Evolutionary conservation across 2,113 vertebrate genomes (phyloP).

Genomic region (Mus spicilegus): DNA sequence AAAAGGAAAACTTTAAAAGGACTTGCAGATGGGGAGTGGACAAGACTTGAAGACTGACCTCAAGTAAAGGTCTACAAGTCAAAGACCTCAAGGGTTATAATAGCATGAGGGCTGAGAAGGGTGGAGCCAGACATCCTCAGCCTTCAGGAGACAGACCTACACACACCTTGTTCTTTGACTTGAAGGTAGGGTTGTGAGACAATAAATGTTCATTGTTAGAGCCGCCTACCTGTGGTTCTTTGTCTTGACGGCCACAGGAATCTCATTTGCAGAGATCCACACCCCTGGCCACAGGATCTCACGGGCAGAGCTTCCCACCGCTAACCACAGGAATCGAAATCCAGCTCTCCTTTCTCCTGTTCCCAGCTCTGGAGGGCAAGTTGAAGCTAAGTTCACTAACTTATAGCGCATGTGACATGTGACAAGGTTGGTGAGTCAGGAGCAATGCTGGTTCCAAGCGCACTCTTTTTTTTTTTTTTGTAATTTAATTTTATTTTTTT

Average conservation of each 20-base stretch:
- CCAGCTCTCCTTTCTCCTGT: background rate
- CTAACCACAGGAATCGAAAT: background rate
- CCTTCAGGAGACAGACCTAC: background rate
- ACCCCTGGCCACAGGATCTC: conserved; percentile 1
- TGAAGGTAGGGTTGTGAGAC: background rate
- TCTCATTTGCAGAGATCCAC: background rate
- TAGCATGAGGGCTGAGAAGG: background rate
- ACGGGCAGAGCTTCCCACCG: background rate
- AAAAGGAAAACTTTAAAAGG: background rate
- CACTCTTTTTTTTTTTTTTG: background rate
- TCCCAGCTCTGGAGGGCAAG: background rate
- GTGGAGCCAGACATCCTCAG: background rate
- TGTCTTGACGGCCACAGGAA: background rate
- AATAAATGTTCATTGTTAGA: background rate
- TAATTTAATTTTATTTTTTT: too few species aligned
- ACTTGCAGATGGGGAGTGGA: background rate
- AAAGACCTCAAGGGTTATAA: background rate
- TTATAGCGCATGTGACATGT: background rate
- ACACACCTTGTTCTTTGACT: background rate
- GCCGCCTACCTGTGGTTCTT: background rate
- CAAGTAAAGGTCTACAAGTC: background rate
- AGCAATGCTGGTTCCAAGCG: too few species aligned
- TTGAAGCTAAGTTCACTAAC: background rate
- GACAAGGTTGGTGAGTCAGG: background rate
- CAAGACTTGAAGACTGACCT: background rate